phyloP scores from a whole-genome alignment of 2,888 invertebrate species.

The Mechanitis mazaeus region DNA sequence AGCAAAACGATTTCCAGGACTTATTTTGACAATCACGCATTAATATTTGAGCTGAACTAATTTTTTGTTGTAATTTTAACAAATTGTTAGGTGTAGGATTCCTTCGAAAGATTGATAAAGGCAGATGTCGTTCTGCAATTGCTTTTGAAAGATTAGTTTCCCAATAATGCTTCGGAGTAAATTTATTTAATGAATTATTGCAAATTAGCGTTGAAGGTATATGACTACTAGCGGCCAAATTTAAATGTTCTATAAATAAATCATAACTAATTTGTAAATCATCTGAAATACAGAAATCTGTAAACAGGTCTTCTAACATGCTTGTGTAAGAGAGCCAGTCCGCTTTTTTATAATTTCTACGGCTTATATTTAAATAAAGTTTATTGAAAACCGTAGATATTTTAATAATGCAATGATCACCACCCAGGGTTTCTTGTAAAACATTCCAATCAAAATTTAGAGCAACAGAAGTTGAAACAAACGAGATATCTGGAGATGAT shows the following conservation, averaged over 20 bases:
- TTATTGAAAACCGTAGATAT: conserved; percentile 1
- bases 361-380: conserved; percentile 9
- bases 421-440: conserved; percentile 27
- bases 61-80: too few relatives aligned
- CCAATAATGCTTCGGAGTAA: conserved; percentile 34
- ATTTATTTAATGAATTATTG: conserved; percentile 22
- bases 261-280: conserved; percentile 22
- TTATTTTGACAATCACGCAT: too few relatives aligned
- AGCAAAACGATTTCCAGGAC: too few relatives aligned
- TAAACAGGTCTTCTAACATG: conserved; percentile 9
- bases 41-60: too few relatives aligned
- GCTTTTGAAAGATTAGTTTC: background rate
- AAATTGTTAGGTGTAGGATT: too few relatives aligned
- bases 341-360: conserved; percentile 26
- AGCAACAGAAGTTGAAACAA: conserved; percentile 22
- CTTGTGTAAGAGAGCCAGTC: conserved; percentile 22
- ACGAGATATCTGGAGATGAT: conserved; percentile 31
- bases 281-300: background rate
- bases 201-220: conserved; percentile 27
- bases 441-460: conserved; percentile 24
- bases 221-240: conserved; percentile 19
- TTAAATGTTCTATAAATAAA: conserved; percentile 14
- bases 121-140: conserved; percentile 29
- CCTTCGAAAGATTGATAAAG: conserved; percentile 12
- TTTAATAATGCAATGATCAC: conserved; percentile 28